These are phyloP conservation scores for Dreissena rostriformis DNA, from an alignment of 1,140 invertebrate genomes.

Conservation along the genomic window DNA sequence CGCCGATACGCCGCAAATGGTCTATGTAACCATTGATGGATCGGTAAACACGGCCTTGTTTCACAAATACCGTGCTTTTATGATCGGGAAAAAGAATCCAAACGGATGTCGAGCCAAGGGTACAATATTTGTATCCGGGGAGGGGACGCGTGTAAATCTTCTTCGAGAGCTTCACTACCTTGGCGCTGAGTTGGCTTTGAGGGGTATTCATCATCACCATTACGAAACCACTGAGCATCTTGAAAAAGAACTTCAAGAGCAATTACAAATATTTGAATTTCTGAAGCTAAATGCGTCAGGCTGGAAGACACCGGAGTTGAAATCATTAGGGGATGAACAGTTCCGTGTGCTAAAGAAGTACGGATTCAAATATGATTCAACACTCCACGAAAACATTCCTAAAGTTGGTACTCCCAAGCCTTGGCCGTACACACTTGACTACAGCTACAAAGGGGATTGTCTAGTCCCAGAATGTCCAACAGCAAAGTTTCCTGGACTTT, in stretches of 20 bases:
- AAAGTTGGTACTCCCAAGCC: constrained; percentile 6
- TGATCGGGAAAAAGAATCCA: constrained; percentile 29
- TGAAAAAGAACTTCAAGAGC: constrained; percentile 43
- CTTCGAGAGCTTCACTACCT: constrained; percentile 9
- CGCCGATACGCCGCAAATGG: constrained; percentile 47
- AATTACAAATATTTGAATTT: constrained; percentile 21
- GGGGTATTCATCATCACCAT: constrained; percentile 43
- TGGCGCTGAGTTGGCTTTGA: constrained; percentile 52
- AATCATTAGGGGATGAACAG: constrained; percentile 49
- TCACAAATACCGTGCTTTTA: constrained; percentile 24
- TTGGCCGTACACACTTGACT: constrained; percentile 58
- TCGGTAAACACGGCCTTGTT: constrained; percentile 25
- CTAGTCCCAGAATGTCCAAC: constrained; percentile 49
- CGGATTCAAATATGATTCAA: constrained; percentile 51
- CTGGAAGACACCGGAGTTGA: constrained; percentile 46
- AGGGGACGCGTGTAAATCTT: background rate
- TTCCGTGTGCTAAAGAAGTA: constrained; percentile 29
- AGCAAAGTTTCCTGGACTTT: constrained; percentile 37
- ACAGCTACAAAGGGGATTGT: constrained; percentile 41
- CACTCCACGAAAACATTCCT: constrained; percentile 30
- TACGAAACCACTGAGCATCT: constrained; percentile 21
- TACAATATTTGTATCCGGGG: constrained; percentile 41
- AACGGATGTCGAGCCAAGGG: constrained; percentile 46
- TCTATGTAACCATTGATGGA: constrained; percentile 55
- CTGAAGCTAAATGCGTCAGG: constrained; percentile 6